These are phyloP conservation scores for Mesorhabditis sp. DNA, from an alignment of 2,888 invertebrate genomes.

Conservation along the genomic window DNA sequence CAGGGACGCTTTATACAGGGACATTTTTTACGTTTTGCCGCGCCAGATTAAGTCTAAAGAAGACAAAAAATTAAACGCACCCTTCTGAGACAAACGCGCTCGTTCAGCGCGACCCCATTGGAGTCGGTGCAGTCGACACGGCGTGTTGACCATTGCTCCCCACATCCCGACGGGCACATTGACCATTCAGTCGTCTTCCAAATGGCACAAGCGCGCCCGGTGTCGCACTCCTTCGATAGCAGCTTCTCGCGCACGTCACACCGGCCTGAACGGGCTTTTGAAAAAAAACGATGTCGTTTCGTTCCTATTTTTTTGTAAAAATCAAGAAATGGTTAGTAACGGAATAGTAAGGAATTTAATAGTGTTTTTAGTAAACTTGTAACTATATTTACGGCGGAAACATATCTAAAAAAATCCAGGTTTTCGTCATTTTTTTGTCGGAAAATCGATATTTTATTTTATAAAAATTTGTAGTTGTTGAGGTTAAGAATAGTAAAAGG, in stretches of 20 bases:
- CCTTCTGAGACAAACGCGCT: conserved; percentile 31
- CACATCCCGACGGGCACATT: conserved; percentile 30
- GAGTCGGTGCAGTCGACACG: conserved; percentile 50
- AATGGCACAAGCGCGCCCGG: conserved; percentile 58
- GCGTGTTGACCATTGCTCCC: conserved; percentile 54
- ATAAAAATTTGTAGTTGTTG: too few relatives aligned
- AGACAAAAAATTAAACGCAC: conserved; percentile 5
- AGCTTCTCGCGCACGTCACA: conserved; percentile 47
- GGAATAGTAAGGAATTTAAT: too few relatives aligned
- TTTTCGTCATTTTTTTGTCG: too few relatives aligned
- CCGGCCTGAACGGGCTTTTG: conserved; percentile 3
- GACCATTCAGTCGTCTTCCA: conserved; percentile 60
- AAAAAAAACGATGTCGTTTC: too few relatives aligned
- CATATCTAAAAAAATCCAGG: too few relatives aligned
- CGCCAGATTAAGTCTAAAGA: background rate
- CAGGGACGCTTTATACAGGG: too few relatives aligned
- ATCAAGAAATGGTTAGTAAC: too few relatives aligned
- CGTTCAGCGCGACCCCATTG: conserved; percentile 34
- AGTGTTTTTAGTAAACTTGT: too few relatives aligned
- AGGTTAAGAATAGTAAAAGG: too few relatives aligned
- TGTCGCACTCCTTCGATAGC: conserved; percentile 57
- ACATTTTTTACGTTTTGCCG: background rate
- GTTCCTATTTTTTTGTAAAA: too few relatives aligned
- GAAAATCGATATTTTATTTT: too few relatives aligned
- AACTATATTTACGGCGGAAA: too few relatives aligned